Conservation (phyloP, 2,113 vertebrate genomes). For the Sarotherodon lohbergeri region DNA sequence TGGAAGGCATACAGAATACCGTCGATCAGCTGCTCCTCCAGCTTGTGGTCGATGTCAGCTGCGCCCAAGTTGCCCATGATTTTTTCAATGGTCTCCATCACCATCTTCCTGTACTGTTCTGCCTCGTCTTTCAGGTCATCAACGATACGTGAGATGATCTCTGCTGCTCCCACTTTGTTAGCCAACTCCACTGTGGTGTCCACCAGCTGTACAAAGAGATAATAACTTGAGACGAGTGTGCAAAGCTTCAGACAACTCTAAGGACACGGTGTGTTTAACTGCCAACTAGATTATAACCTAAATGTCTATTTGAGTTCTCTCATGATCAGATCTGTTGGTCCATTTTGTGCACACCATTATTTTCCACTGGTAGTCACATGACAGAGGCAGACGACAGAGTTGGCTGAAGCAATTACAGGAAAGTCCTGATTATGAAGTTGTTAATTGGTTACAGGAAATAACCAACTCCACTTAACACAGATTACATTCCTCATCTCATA, state of each 20-base stretch:
- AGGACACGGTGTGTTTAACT: neutral
- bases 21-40: constrained; percentile 97
- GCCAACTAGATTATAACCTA: neutral
- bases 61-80: constrained; percentile 98
- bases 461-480: neutral
- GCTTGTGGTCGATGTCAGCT: constrained; percentile 97
- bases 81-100: constrained; percentile 99
- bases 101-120: constrained; percentile 99
- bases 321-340: neutral
- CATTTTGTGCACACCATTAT: neutral
- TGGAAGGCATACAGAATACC: constrained; percentile 98
- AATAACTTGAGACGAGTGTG: neutral
- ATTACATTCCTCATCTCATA: neutral
- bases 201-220: constrained; percentile 78
- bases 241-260: neutral
- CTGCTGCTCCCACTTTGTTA: constrained; percentile 97
- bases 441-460: neutral
- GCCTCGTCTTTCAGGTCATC: constrained; percentile 98
- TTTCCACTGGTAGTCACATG: neutral
- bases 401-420: neutral
- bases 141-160: constrained; percentile 97
- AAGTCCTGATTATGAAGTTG: neutral
- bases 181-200: constrained; percentile 98
- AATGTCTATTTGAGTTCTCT: neutral
- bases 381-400: neutral